A percentile compares a stretch with the other conserved stretches of the same genome.
Conservation (phyloP, 2,797 vertebrate genomes). For the Hephaestus fuliginosus region DNA sequence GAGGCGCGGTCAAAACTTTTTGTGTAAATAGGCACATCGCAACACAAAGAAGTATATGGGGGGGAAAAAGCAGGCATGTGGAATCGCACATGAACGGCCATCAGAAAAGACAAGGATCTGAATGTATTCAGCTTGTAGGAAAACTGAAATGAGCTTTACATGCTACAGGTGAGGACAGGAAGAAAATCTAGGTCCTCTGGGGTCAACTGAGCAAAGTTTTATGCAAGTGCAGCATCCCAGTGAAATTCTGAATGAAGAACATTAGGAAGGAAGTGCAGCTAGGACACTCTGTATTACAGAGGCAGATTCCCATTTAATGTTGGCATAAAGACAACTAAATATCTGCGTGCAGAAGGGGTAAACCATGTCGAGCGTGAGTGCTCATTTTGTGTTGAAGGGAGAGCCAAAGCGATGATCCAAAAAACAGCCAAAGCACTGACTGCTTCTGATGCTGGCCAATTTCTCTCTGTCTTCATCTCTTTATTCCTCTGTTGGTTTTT, state of each 20-base stretch:
- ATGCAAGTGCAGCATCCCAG: constrained; percentile 9
- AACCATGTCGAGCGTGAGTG: constrained; percentile 62
- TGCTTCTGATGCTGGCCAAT: constrained; percentile 64
- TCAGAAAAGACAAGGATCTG: constrained; percentile 13
- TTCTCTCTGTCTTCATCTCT: constrained; percentile 71
- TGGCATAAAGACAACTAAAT: constrained; percentile 68
- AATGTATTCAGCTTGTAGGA: constrained; percentile 4
- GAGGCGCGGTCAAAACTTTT: neutral
- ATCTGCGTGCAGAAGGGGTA: constrained; percentile 66
- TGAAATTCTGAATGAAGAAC: constrained; percentile 49
- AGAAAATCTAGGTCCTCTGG: constrained; percentile 37
- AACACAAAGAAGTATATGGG: neutral
- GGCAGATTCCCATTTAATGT: constrained; percentile 57
- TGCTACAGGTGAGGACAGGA: constrained; percentile 29
- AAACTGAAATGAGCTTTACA: constrained; percentile 30
- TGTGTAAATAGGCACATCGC: constrained; percentile 3
- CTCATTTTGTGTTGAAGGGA: constrained; percentile 64
- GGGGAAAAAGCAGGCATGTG: neutral
- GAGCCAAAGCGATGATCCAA: constrained; percentile 71
- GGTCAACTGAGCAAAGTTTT: constrained; percentile 34
- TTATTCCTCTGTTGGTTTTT: constrained; percentile 53
- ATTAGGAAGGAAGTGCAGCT: constrained; percentile 45
- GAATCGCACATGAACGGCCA: neutral
- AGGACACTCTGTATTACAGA: constrained; percentile 54
- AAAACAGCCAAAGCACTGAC: constrained; percentile 69